These are phyloP conservation scores for Dasypus novemcinctus DNA, from an alignment of 2,113 vertebrate genomes.

Conservation along the genomic window DNA sequence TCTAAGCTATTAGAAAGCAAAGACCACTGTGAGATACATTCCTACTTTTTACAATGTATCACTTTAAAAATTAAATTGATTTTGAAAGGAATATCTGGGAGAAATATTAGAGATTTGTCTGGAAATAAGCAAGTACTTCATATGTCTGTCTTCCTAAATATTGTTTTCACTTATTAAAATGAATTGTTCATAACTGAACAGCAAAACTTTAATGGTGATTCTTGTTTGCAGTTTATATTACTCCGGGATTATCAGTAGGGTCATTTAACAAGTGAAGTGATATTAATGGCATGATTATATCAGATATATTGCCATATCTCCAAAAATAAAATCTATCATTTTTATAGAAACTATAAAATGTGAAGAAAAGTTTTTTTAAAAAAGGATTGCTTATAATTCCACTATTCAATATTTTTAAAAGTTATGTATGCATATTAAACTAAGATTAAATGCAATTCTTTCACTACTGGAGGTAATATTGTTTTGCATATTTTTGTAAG, in stretches of 20 bases:
- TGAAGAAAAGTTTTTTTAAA: neutral
- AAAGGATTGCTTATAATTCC: neutral
- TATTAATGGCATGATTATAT: neutral
- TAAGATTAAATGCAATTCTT: neutral
- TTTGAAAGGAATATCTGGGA: neutral
- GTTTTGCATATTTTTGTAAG: neutral
- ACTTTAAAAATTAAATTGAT: neutral
- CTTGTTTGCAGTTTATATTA: neutral
- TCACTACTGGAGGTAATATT: neutral
- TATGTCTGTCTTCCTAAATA: neutral
- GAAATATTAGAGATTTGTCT: constrained; percentile 7
- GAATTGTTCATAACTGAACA: neutral
- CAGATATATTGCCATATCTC: neutral
- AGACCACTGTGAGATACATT: neutral
- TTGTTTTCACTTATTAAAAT: constrained; percentile 27
- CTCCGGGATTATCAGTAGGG: neutral
- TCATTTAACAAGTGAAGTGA: constrained; percentile 4
- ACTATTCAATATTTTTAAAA: neutral
- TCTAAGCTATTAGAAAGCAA: neutral
- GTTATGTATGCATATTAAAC: neutral
- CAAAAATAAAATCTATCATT: neutral
- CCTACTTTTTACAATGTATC: neutral
- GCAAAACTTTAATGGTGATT: neutral
- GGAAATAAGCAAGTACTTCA: neutral
- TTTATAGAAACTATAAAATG: neutral